Evolutionary conservation across 2,888 invertebrate species (phyloP).

Genomic region (Drosophila meridionalis): DNA sequence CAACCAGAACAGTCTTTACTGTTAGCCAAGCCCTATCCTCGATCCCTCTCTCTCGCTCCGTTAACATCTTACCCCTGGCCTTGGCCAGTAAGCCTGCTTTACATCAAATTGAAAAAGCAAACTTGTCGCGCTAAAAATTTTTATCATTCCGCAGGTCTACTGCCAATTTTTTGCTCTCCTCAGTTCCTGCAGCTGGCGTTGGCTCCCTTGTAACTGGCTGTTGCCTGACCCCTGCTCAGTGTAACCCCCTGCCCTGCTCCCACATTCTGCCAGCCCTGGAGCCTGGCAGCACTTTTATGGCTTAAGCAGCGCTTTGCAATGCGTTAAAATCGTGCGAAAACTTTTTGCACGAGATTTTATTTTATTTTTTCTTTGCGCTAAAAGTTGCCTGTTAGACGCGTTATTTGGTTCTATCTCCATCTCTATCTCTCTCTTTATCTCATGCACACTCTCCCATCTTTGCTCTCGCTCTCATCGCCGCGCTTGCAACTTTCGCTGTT

Average conservation of each 20-base stretch:
- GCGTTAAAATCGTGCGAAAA: conserved; percentile 67
- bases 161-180: conserved; percentile 65
- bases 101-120: conserved; percentile 72
- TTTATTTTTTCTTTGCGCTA: conserved; percentile 26
- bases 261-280: not conserved
- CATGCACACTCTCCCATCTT: not conserved
- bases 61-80: not conserved
- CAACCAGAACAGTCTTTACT: conserved; percentile 6
- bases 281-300: conserved; percentile 46
- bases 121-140: conserved; percentile 71
- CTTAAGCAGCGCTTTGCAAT: conserved; percentile 71
- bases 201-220: conserved; percentile 27
- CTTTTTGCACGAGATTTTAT: conserved; percentile 59
- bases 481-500: conserved; percentile 62
- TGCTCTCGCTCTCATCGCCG: conserved; percentile 11
- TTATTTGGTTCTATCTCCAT: conserved; percentile 8
- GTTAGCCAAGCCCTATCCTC: not conserved
- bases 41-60: no score
- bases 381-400: conserved; percentile 41
- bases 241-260: not conserved
- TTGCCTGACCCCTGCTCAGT: not conserved
- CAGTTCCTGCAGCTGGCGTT: conserved; percentile 49
- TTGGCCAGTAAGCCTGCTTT: conserved; percentile 36
- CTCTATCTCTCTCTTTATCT: not conserved
- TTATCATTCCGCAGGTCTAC: conserved; percentile 70